Evolutionary conservation across 2,113 vertebrate genomes (phyloP).

Genomic region (Hydropotes inermis): DNA sequence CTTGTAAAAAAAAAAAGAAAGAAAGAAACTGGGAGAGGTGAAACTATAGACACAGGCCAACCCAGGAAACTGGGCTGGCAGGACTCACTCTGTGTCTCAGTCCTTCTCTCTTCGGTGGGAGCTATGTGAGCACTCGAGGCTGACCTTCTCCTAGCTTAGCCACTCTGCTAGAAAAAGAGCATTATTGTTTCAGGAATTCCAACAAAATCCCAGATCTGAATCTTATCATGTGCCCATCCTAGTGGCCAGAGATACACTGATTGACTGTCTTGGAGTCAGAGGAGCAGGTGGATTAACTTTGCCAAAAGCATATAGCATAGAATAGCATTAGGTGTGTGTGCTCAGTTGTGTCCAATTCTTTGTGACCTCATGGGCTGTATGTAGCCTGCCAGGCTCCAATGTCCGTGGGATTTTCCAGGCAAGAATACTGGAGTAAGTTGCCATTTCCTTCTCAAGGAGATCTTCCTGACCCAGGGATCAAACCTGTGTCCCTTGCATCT

Average conservation of each 20-base stretch:
- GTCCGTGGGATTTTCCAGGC: neutral
- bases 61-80: accelerated
- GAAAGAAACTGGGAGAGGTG: neutral
- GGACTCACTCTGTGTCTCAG: neutral
- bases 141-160: neutral
- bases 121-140: neutral
- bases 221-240: neutral
- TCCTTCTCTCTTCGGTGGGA: neutral
- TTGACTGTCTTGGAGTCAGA: neutral
- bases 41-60: neutral
- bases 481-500: neutral
- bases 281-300: neutral
- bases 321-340: neutral
- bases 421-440: neutral
- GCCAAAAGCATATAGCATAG: neutral
- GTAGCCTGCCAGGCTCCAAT: neutral
- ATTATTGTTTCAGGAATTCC: neutral
- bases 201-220: neutral
- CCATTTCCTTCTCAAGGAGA: neutral
- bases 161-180: neutral
- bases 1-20: neutral
- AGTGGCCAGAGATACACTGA: neutral
- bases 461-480: neutral
- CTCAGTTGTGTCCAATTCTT: neutral
- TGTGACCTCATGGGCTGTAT: neutral